Percentiles rank a stretch among this genome's conserved stretches.
These are phyloP conservation scores for Gambelia wislizenii DNA, from an alignment of 2,797 vertebrate species.

Conservation along the genomic window DNA sequence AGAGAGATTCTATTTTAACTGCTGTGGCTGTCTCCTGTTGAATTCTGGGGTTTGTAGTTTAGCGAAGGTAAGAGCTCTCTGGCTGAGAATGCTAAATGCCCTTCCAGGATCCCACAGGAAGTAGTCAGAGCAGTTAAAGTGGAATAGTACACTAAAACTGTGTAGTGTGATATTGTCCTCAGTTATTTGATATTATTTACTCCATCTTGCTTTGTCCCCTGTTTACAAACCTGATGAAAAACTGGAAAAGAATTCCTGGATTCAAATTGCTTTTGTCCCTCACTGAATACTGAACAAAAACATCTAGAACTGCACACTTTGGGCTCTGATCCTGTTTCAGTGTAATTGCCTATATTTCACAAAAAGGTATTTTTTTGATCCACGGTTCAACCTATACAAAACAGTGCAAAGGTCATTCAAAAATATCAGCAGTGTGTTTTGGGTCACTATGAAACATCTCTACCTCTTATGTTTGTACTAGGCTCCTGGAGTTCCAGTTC, in stretches of 20 bases:
- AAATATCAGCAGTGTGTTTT: background rate
- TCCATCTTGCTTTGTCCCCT: background rate
- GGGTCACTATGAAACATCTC: conserved; percentile 9
- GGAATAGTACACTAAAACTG: too few relatives aligned
- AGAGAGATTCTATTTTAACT: too few relatives aligned
- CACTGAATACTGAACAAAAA: background rate
- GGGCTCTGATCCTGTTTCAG: too few relatives aligned
- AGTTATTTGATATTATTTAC: too few relatives aligned
- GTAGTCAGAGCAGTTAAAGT: too few relatives aligned
- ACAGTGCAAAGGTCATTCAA: background rate
- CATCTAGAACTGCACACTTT: background rate
- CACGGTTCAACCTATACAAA: background rate
- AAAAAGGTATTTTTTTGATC: background rate
- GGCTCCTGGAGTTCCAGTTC: conserved; percentile 85
- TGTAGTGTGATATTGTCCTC: too few relatives aligned
- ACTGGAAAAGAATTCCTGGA: background rate
- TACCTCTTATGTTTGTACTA: conserved; percentile 81
- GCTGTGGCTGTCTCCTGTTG: too few relatives aligned
- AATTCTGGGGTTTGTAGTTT: too few relatives aligned
- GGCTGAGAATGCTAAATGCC: too few relatives aligned
- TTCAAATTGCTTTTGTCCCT: background rate
- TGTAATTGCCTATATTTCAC: background rate
- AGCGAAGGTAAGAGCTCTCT: too few relatives aligned
- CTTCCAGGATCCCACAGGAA: too few relatives aligned
- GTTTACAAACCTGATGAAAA: background rate